These are phyloP conservation scores for Pedetes capensis DNA, from an alignment of 2,113 vertebrate genomes.

Conservation along the genomic window DNA sequence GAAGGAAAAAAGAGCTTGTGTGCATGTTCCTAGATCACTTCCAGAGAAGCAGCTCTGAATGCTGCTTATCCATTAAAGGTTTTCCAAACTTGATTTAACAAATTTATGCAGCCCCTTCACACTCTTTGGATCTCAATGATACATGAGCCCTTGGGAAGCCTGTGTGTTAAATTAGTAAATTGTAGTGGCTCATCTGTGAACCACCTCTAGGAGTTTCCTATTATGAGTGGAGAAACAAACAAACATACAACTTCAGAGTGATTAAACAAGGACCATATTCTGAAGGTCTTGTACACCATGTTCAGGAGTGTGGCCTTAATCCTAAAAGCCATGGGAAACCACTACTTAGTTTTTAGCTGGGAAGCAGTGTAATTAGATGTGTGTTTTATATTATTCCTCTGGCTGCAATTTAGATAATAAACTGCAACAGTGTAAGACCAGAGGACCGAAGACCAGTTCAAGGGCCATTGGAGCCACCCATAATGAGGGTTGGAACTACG, in stretches of 20 bases:
- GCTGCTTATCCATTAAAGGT: not conserved
- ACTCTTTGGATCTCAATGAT: not conserved
- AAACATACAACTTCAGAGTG: too few relatives aligned
- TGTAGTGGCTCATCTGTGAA: not conserved
- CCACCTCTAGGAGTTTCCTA: not conserved
- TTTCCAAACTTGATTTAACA: not conserved
- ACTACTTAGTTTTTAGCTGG: not conserved
- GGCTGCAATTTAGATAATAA: not conserved
- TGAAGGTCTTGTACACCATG: not conserved
- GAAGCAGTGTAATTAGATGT: not conserved
- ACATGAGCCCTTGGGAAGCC: not conserved
- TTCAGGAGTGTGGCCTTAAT: not conserved
- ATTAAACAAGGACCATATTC: not conserved
- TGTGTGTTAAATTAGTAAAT: not conserved
- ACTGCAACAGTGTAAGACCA: not conserved
- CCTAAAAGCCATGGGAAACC: not conserved
- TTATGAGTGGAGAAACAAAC: not conserved
- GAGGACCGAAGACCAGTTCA: not conserved
- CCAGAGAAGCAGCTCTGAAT: not conserved
- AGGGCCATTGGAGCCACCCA: not conserved
- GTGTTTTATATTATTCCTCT: not conserved
- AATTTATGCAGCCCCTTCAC: not conserved
- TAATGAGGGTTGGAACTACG: not conserved
- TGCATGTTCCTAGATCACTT: not conserved
- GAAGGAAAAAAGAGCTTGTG: not conserved